These are phyloP conservation scores for Nannobrachium achirus DNA, from an alignment of 2,113 vertebrate genomes.

Conservation along the genomic window DNA sequence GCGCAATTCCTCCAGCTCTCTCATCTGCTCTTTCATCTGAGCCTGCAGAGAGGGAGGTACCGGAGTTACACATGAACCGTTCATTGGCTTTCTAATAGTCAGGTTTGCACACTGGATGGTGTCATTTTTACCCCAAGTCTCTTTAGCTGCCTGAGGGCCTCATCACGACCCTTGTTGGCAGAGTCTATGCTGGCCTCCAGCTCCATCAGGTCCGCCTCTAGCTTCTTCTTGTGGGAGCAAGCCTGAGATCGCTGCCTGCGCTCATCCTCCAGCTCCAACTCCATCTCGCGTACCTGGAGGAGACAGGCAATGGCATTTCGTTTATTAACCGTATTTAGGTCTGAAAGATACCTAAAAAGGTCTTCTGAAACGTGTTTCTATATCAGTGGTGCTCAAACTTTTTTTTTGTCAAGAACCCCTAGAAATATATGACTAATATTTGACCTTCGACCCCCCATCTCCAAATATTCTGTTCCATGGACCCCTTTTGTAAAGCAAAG, in stretches of 20 bases:
- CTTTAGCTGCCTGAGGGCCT: slow-evolving; percentile 92
- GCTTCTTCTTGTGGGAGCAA: slow-evolving; percentile 89
- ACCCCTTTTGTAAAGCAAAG: too few relatives aligned
- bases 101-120: too few relatives aligned
- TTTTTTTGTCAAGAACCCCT: too few relatives aligned
- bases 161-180: slow-evolving; percentile 91
- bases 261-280: slow-evolving; percentile 92
- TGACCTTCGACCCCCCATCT: too few relatives aligned
- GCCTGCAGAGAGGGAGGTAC: slow-evolving; percentile 72
- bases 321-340: too few relatives aligned
- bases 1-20: slow-evolving; percentile 91
- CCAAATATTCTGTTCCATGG: not conserved
- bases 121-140: slow-evolving; percentile 87
- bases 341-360: too few relatives aligned
- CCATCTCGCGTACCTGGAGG: slow-evolving; percentile 92
- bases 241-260: slow-evolving; percentile 88
- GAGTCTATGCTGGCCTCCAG: slow-evolving; percentile 91
- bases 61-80: too few relatives aligned
- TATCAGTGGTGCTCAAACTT: too few relatives aligned
- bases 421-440: too few relatives aligned
- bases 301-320: not conserved
- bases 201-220: too few relatives aligned
- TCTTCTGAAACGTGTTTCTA: too few relatives aligned
- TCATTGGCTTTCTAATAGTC: too few relatives aligned
- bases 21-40: slow-evolving; percentile 90